Conservation (phyloP, 1,140 invertebrate genomes). For the Drosophila sulfurigaster region DNA sequence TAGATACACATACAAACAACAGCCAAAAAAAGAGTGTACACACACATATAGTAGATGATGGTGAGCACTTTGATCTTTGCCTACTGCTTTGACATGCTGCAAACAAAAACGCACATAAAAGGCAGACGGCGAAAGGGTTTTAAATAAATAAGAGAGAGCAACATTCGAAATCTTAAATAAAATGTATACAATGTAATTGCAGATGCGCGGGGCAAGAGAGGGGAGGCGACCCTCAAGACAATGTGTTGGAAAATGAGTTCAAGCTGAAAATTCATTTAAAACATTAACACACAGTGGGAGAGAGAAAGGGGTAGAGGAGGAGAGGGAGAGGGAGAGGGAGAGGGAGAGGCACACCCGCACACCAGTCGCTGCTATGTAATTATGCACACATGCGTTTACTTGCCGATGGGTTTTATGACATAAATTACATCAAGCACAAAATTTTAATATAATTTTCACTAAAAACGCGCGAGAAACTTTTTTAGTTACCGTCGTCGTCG, state of each 20-base stretch:
- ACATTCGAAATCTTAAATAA: constrained; percentile 59
- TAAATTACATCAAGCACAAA: constrained; percentile 84
- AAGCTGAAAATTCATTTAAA: constrained; percentile 83
- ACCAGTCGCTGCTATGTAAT: constrained; percentile 33
- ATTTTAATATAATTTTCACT: constrained; percentile 85
- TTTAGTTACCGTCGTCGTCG: constrained; percentile 54
- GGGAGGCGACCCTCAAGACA: constrained; percentile 31
- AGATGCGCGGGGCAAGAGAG: background rate
- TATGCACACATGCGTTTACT: constrained; percentile 56
- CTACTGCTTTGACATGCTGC: constrained; percentile 47
- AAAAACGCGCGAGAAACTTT: constrained; percentile 82
- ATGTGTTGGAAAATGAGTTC: constrained; percentile 66
- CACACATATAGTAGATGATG: constrained; percentile 13
- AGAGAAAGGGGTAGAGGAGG: no score
- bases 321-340: no score
- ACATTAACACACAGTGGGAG: constrained; percentile 59
- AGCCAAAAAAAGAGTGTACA: background rate
- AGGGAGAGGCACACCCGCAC: constrained; percentile 15
- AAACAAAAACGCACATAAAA: constrained; percentile 20
- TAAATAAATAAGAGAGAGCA: constrained; percentile 63
- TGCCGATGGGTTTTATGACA: constrained; percentile 73
- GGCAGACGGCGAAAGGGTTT: constrained; percentile 59
- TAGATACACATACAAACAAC: constrained; percentile 2
- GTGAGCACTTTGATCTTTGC: constrained; percentile 70
- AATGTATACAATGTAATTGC: constrained; percentile 11